Evolutionary conservation across 2,797 vertebrate species (phyloP).

Genomic region (Labeo calbasu): DNA sequence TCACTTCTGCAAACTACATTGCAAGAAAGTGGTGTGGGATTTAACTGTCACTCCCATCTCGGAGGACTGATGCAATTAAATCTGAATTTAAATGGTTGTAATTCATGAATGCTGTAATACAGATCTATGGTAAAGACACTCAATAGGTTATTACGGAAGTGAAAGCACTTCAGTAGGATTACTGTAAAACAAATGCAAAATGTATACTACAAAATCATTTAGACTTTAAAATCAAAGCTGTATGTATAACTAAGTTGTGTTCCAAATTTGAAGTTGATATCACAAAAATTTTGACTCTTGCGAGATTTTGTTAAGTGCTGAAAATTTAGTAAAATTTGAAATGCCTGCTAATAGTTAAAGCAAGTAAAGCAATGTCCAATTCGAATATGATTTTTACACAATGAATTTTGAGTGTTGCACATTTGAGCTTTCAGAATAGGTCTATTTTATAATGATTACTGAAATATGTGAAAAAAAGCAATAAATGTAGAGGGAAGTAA

Average conservation of each 20-base stretch:
- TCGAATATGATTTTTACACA: neutral
- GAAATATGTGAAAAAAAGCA: neutral
- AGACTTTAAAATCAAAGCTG: neutral
- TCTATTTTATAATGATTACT: neutral
- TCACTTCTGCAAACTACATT: no score
- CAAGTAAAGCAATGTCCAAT: neutral
- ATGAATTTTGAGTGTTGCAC: neutral
- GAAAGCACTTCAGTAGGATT: neutral
- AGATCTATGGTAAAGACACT: neutral
- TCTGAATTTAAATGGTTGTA: no score
- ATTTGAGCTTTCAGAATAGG: neutral
- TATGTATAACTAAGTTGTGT: no score
- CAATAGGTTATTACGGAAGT: neutral
- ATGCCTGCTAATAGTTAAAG: neutral
- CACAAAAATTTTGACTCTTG: no score
- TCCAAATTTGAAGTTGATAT: no score
- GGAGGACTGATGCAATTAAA: no score
- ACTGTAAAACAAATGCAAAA: neutral
- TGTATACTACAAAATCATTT: neutral
- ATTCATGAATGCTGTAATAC: no score
- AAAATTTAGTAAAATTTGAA: no score
- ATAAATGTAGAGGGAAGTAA: neutral
- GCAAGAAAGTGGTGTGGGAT: no score
- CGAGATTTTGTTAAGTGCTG: neutral
- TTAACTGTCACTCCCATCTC: no score